These are phyloP conservation scores for Drosophila gaucha DNA, from an alignment of 2,888 invertebrate species.

Conservation along the genomic window DNA sequence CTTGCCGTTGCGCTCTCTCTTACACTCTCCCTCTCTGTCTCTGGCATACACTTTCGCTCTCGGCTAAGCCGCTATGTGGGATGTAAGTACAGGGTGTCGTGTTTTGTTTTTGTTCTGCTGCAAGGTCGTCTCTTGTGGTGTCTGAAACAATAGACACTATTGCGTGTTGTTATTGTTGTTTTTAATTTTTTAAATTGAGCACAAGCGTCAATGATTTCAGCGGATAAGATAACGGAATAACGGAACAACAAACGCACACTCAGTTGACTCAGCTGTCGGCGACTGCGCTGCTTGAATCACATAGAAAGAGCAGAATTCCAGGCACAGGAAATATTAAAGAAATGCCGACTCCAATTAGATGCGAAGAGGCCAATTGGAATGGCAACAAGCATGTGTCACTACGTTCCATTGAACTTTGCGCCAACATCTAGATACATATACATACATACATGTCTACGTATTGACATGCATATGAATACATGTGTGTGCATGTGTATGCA, in stretches of 20 bases:
- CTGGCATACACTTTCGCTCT: constrained; percentile 43
- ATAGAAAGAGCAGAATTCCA: not conserved
- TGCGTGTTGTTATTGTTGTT: constrained; percentile 14
- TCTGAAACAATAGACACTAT: constrained; percentile 5
- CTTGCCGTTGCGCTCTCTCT: constrained; percentile 7
- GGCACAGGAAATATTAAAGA: constrained; percentile 34
- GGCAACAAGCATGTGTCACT: constrained; percentile 66
- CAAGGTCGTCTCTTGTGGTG: constrained; percentile 55
- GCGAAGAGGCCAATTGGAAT: constrained; percentile 39
- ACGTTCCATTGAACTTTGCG: constrained; percentile 73
- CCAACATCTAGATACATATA: constrained; percentile 13
- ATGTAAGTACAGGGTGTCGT: constrained; percentile 21
- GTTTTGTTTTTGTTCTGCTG: constrained; percentile 46
- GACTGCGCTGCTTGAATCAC: constrained; percentile 17
- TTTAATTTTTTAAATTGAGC: not conserved
- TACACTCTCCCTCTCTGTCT: not conserved
- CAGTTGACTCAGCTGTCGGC: constrained; percentile 47
- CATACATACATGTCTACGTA: constrained; percentile 1
- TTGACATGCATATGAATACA: not conserved
- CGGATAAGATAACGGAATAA: constrained; percentile 52
- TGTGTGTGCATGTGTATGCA: not conserved
- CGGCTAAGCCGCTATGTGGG: constrained; percentile 20
- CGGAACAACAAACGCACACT: not conserved
- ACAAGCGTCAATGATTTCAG: constrained; percentile 13
- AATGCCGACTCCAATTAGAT: constrained; percentile 54